Percentiles rank a stretch among this genome's conserved stretches.
Evolutionary conservation across 2,888 invertebrate genomes (phyloP).

Genomic region (Cordylochernes scorpioides): DNA sequence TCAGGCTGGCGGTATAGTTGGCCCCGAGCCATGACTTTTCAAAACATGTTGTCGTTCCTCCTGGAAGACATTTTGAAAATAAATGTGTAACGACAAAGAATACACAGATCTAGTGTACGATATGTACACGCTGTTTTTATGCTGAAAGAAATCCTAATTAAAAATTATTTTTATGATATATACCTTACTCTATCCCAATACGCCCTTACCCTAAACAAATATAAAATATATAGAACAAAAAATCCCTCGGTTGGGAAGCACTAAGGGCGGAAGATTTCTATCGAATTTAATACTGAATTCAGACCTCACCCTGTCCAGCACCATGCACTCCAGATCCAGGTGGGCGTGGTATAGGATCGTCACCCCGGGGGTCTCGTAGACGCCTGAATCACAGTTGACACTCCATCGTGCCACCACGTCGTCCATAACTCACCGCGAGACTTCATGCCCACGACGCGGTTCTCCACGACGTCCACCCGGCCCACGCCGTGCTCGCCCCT

Average conservation of each 20-base stretch:
- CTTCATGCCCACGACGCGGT: conserved; percentile 52
- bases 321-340: conserved; percentile 44
- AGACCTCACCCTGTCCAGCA: conserved; percentile 33
- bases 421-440: conserved; percentile 20
- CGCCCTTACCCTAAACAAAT: too few relatives aligned
- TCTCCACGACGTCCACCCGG: conserved; percentile 59
- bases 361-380: conserved; percentile 44
- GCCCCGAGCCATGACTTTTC: too few relatives aligned
- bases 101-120: too few relatives aligned
- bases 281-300: background rate
- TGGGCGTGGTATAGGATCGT: conserved; percentile 47
- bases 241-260: background rate
- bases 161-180: background rate
- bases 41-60: too few relatives aligned
- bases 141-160: background rate
- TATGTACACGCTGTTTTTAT: too few relatives aligned
- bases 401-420: too few relatives aligned
- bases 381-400: too few relatives aligned
- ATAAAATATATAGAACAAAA: too few relatives aligned
- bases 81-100: too few relatives aligned
- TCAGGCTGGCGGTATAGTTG: too few relatives aligned
- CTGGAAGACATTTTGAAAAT: too few relatives aligned
- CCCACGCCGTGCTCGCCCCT: conserved; percentile 43
- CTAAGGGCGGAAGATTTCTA: background rate
- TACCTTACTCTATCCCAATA: background rate